Evolutionary conservation across 2,888 invertebrate species (phyloP), one percentile per base, ranked within the genome.

Genomic region (Ctena decussata): DNA sequence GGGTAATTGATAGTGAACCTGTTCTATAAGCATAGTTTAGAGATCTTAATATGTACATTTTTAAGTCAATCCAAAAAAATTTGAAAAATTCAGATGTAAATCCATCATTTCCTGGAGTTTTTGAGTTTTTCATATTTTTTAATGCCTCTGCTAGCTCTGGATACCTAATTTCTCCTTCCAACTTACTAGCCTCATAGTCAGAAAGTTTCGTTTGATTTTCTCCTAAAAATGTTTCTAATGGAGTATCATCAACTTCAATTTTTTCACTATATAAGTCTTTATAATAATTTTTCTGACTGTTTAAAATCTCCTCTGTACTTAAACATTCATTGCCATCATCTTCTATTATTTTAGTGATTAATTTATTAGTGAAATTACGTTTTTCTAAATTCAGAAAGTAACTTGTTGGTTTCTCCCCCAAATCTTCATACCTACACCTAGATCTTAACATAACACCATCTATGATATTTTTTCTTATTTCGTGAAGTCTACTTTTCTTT

Each of bases 401-500:
- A 41, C 71, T 44, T 8, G 71, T 24, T 71, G 27, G n/a, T n/a
- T n/a, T n/a, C 37, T 39, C 37, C 5, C 39, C 71, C 27, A 41
- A 18, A 1, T 71, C 71, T 24, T 65, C 35, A 18, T 65, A 65
- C 35, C 65, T 2, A 35, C 65, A 65, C 11, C 44, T 11, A 6
- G 71, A 71, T 44, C 71, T n/a, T 71, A 71, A 5, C 41, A 71
- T 71, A 12, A 71, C 44, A 30, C 41, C 71, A 1, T 71, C 41
- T 44, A 41, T 39, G 18, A 15, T 39, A 24, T 71, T 71, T 71
- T 6, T 41, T n/a, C 30, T 71, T 18, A 71, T 32, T 11, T 71
- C 41, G 11, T 71, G 18, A n/a, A n/a, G n/a, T n/a, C n/a, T n/a
- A n/a, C n/a, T n/a, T n/a, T n/a, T n/a, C n/a, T n/a, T n/a, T n/a